Evolutionary conservation across 2,113 vertebrate species (phyloP).

Genomic region (Serinus canaria): DNA sequence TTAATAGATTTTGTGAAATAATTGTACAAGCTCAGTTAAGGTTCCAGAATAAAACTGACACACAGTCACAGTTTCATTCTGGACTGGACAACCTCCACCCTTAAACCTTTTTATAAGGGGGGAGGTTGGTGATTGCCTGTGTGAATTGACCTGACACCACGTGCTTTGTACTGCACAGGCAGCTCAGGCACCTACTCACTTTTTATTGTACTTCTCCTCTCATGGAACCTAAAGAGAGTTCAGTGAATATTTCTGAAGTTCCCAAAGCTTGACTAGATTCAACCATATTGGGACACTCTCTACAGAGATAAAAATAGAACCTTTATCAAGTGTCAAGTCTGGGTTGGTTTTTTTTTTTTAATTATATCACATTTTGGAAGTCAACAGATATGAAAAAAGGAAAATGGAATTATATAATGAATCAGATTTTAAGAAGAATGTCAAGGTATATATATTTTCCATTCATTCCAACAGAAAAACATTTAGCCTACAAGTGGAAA

Average conservation of each 20-base stretch:
- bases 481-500: neutral
- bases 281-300: neutral
- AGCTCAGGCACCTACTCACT: neutral
- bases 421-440: neutral
- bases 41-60: neutral
- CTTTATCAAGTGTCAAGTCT: neutral
- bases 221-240: neutral
- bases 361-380: neutral
- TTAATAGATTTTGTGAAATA: neutral
- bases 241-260: neutral
- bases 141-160: neutral
- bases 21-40: neutral
- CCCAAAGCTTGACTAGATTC: neutral
- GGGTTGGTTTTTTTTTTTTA: neutral
- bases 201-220: neutral
- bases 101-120: neutral
- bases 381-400: neutral
- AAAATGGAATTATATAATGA: neutral
- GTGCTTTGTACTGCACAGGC: neutral
- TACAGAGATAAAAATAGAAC: neutral
- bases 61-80: no score
- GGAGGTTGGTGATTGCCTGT: accelerated
- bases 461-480: neutral
- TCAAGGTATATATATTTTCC: neutral
- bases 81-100: no score